phyloP scores from a whole-genome alignment of 2,113 vertebrate genomes.

The Zootoca vivipara region DNA sequence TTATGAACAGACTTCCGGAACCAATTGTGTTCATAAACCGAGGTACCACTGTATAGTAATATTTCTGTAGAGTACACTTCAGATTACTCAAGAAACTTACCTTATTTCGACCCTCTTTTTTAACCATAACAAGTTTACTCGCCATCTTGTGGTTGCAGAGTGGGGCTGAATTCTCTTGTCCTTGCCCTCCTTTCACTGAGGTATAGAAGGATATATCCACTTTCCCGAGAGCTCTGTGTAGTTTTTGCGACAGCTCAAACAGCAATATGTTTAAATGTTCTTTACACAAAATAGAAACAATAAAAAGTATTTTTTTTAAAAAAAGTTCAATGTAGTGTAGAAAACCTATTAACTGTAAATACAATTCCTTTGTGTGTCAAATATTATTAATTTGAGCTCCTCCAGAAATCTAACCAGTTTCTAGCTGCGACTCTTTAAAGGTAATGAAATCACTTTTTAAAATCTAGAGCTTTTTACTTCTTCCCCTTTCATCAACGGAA shows the following conservation, averaged over 20 bases:
- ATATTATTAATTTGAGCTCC: neutral
- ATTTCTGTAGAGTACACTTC: neutral
- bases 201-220: constrained; percentile 75
- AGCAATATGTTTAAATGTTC: constrained; percentile 81
- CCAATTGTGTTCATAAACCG: too few relatives aligned
- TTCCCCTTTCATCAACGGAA: neutral
- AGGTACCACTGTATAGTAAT: too few relatives aligned
- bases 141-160: constrained; percentile 73
- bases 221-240: constrained; percentile 76
- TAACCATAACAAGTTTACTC: constrained; percentile 75
- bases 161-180: constrained; percentile 44
- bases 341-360: neutral
- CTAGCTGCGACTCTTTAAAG: neutral
- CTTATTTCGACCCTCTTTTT: constrained; percentile 82
- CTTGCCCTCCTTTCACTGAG: constrained; percentile 47
- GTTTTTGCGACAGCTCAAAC: constrained; percentile 72
- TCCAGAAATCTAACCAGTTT: neutral
- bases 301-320: constrained; percentile 20
- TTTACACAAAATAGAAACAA: constrained; percentile 35
- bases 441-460: neutral
- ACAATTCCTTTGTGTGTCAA: neutral
- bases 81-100: constrained; percentile 50
- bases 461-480: neutral
- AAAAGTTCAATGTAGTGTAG: neutral
- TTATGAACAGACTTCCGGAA: too few relatives aligned